Evolutionary conservation across 2,797 vertebrate genomes (phyloP), one percentile per base, ranked within the genome.

Genomic region (Paedocypris micromegethes): DNA sequence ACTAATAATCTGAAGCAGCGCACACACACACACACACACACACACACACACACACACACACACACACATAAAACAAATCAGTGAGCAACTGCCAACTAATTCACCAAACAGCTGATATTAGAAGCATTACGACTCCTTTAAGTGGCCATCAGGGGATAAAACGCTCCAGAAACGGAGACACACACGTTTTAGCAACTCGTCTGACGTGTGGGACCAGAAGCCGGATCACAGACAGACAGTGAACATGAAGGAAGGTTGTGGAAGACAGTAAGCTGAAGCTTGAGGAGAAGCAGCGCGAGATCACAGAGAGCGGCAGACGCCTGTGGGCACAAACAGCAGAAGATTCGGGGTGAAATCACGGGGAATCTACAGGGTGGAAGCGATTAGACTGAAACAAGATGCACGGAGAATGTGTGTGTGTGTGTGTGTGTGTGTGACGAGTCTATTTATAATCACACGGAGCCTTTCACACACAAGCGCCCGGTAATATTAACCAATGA

Each of bases 401-500:
- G 23, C 23, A 23, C 23, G 23, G 23, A 23, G 23, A 23, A 23
- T 23, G 23, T 23, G 23, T 1, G 23, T 23, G 23, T 23, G 23
- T 23, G 23, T 23, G 23, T 23, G 23, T 23, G 23, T 23, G 23
- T 23, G 23, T 23, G 23, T 1, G 23, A 23, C 23, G 23, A 23
- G 23, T 23, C 23, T 23, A 23, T 23, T 23, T 56, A 61, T 62
- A 62, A 69, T 46, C 67, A 68, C 42, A 50, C 53, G 56, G 50
- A 47, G 62, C 46, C 47, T 55, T 48, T 63, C 45, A 61, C 52
- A 71, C 3, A 59, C 49, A 55, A 60, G 57, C 53, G 3, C 62
- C 53, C 83, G 72, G 83, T 86, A 88, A 89, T 79, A 84, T 82
- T 83, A 88, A 83, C 81, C 83, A 58, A 53, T 80, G 74, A 84